Evolutionary conservation across 30 jellyfish, hydroid and myxozoan genomes (phyloP).

Genomic region (Haliclystus octoradiatus): DNA sequence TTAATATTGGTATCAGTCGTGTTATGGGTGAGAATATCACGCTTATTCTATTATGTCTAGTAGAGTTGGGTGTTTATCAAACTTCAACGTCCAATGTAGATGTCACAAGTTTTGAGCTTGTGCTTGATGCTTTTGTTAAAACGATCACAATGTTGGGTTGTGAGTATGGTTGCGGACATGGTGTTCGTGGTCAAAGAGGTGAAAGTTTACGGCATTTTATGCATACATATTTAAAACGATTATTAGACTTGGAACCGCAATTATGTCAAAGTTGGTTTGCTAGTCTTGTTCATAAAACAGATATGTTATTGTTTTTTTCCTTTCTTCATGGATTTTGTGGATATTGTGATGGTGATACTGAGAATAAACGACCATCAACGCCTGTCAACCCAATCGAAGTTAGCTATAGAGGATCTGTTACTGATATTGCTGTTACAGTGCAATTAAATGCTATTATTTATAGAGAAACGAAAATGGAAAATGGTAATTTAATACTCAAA

Average conservation of each 20-base stretch:
- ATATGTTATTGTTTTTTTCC: neutral
- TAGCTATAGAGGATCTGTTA: neutral
- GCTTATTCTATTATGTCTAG: neutral
- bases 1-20: neutral
- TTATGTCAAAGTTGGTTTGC: conserved; percentile 5
- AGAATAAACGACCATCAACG: neutral
- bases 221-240: conserved; percentile 15
- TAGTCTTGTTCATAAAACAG: neutral
- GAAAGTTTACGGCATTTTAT: conserved; percentile 31
- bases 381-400: neutral
- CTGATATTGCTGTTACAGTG: neutral
- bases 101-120: conserved; percentile 8
- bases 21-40: neutral
- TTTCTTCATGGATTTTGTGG: conserved; percentile 28
- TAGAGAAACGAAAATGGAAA: conserved; percentile 3
- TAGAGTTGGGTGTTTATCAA: neutral
- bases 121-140: conserved; percentile 28
- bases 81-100: neutral
- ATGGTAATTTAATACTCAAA: conserved; percentile 3
- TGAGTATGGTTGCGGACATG: conserved; percentile 32
- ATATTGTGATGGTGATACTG: conserved; percentile 4
- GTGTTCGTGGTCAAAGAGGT: conserved; percentile 67
- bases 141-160: conserved; percentile 66
- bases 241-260: neutral
- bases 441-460: neutral